Evolutionary conservation across 2,888 invertebrate species (phyloP), one percentile per base, ranked within the genome.

Genomic region (Eilema caniola): DNA sequence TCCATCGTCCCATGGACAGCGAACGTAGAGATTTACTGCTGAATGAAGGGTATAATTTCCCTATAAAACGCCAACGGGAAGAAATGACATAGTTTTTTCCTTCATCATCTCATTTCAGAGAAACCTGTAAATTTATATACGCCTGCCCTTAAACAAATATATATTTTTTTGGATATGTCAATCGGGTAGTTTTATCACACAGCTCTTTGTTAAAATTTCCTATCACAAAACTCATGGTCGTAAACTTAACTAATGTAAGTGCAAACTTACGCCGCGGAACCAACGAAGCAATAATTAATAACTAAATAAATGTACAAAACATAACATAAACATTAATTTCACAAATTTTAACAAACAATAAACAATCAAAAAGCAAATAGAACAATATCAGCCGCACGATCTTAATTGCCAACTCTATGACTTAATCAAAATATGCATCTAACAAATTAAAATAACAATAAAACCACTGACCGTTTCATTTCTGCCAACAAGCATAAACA

Each of bases 381-480:
- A 70, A 56, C 47, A 61, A 61, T 65, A 70, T 67, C 65, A 62
- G 28, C n/a, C 14, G 24, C 47, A 20, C 20, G 59, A 72, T 69
- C 66, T 68, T 66, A 66, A 66, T 69, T 37, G 25, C 53, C 25
- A 64, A 64, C 64, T 37, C 25, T 59, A 62, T 31, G 47, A 72
- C 37, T 62, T 57, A 70, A 72, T 72, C 68, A 53, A 62, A 47
- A 69, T 59, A 71, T 62, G 20, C 53, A 71, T 71, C 67, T 59
- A 20, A 66, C 61, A 66, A 59, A 74, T 70, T 69, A 69, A 72
- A 79, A 79, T 68, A 78, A 80, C 77, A 79, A 77, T 79, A 64
- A 70, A 80, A 67, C 75, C 66, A 72, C 71, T 81, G 81, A 81
- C 81, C 81, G 67, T 57, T 62, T 33, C 37, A 57, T 57, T 66